Base-by-base conservation (phyloP, 2,888 invertebrate genomes). In the Eledona agricola region DNA sequence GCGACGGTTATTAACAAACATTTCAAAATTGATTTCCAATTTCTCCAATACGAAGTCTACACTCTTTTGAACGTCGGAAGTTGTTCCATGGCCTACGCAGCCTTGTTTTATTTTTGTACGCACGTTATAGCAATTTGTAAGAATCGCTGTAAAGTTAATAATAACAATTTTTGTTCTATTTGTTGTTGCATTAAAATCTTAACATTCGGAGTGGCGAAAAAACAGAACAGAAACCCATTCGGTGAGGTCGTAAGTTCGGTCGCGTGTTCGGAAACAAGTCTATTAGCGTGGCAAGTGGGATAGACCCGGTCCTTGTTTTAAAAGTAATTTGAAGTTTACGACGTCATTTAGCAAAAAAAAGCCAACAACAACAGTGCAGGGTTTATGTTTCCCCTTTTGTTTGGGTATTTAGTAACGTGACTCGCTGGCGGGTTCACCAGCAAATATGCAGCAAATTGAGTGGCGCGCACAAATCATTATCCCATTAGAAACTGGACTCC, bases 251-350 rank as follows among this genome's bases (percentile, higher is more conserved):
- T n/a, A 19, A 4, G 4, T 5, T 46, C 34, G 35, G 35, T 25
- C 46, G 35, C 46, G 46, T 46, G 46, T 46, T 46, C 26, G 11
- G 16, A 17, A 10, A 45, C 45, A 32, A 32, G 45, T 45, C 7
- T 32, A 45, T 45, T 45, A 45, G 20, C 28, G 7, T 1, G n/a
- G 11, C 4, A n/a, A 22, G 2, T 11, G 22, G 11, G 32, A 16
- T 6, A n/a, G 10, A 16, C 22, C 23, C 16, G 42, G 45, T 32
- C 55, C 57, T 61, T 63, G 61, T 64, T 64, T 63, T 59, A 63
- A 58, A 64, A 64, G 56, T 63, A 64, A 63, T 64, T 63, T 63
- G 55, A 62, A 62, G 58, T 62, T 63, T 64, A 63, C 52, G 60
- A 55, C 51, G 53, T 54, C 58, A 55, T 58, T 59, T 57, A 58